These are phyloP conservation scores for Dipodomys ordii DNA, from an alignment of 2,113 vertebrate species.

Conservation along the genomic window DNA sequence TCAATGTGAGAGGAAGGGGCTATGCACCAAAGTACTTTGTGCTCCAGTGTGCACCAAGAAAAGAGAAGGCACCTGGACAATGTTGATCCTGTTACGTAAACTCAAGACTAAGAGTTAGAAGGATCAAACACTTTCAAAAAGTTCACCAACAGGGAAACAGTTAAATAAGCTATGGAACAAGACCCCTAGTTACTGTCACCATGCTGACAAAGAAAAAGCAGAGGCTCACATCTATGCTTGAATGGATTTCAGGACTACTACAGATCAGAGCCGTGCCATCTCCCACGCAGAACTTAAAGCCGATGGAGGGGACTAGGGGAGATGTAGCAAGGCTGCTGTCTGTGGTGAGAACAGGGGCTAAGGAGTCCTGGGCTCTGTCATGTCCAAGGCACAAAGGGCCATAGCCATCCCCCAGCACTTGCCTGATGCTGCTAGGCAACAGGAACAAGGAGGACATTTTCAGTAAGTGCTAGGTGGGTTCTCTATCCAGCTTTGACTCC, in stretches of 20 bases:
- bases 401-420: not conserved
- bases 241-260: not conserved
- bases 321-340: not conserved
- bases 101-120: constrained; percentile 50
- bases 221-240: not conserved
- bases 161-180: not conserved
- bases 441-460: too few relatives aligned
- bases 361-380: not conserved
- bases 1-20: not conserved
- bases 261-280: not conserved
- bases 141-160: not conserved
- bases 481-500: not conserved
- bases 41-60: not conserved
- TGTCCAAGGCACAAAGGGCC: not conserved
- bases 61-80: not conserved
- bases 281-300: not conserved
- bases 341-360: not conserved
- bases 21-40: not conserved
- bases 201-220: not conserved
- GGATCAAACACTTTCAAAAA: constrained; percentile 34
- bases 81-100: constrained; percentile 21
- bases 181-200: not conserved
- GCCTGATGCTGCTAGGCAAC: not conserved
- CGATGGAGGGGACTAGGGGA: not conserved
- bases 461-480: not conserved